Evolutionary conservation across 53 echinoderm and acorn worm species (phyloP), one percentile per base, ranked within the genome.

Genomic region (Paracentrotus lividus): DNA sequence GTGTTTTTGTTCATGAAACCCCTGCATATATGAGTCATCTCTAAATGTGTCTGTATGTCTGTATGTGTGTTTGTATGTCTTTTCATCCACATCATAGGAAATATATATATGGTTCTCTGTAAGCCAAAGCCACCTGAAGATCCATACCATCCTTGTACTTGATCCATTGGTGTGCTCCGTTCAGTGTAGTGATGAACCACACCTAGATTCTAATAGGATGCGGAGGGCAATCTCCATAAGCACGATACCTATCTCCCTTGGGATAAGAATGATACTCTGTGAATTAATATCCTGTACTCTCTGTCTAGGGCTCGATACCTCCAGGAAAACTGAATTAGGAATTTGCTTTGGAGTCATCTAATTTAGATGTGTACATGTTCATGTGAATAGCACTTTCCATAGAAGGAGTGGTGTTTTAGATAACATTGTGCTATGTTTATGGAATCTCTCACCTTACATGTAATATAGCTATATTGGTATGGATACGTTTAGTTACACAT

Each of bases 191-290:
- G 33, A 67, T 67, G 67, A 85, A 85, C 85, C 85, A 85, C 85
- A 85, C 85, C 85, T 85, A 85, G 32, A 85, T 85, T 52, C 85
- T 85, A 53, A 51, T 52, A 85, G 85, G 85, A 85, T 85, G 85
- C 85, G 85, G 85, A n/a, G 77, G 32, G 51, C 85, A 85, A 52
- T 49, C 81, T 81, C 85, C 85, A 54, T 85, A 85, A 85, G 85
- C 45, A 20, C 9, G 33, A 16, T 42, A 24, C 7, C 81, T 44
- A 47, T 49, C 85, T 85, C 85, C 85, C 85, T 21, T 44, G 85
- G 52, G 85, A 53, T 77, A 42, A 77, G 42, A 3, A 23, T 24
- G 4, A 77, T 77, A 77, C 77, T 24, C 77, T 77, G 77, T 77
- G 77, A 42, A 77, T 44, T 77, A 43, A 77, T 77, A 77, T 77